These are phyloP conservation scores for Xenopus laevis DNA, from an alignment of 2,113 vertebrate species.

Conservation along the genomic window DNA sequence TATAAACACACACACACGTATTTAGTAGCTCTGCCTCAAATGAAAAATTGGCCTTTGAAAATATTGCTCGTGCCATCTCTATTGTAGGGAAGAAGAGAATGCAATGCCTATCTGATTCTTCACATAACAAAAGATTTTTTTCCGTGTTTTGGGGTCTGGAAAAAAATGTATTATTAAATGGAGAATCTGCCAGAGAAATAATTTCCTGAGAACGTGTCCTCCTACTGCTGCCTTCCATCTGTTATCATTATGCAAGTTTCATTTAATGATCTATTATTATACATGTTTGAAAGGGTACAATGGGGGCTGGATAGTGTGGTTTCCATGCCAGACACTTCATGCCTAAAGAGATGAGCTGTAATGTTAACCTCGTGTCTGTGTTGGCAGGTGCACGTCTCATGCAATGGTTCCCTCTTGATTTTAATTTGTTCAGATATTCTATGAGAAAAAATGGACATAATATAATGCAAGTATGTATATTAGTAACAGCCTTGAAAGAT, in stretches of 20 bases:
- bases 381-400: neutral
- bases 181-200: constrained; percentile 30
- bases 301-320: neutral
- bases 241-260: constrained; percentile 26
- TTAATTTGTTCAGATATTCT: too few species aligned
- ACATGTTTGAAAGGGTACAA: constrained; percentile 18
- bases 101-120: neutral
- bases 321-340: neutral
- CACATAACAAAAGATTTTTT: constrained; percentile 31
- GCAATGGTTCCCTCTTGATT: too few species aligned
- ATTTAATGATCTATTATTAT: constrained; percentile 40
- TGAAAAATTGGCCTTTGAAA: neutral
- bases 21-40: too few species aligned
- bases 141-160: constrained; percentile 12
- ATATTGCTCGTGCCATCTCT: neutral
- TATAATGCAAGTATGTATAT: too few species aligned
- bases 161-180: constrained; percentile 17
- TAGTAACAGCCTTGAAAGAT: too few species aligned
- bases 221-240: constrained; percentile 42
- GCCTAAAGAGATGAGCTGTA: constrained; percentile 8
- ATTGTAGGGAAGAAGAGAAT: neutral
- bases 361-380: neutral
- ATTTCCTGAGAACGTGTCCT: constrained; percentile 42
- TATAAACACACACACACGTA: too few species aligned
- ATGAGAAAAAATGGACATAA: too few species aligned